These are phyloP conservation scores for Coilia nasus DNA, from an alignment of 2,797 vertebrate genomes.

Conservation along the genomic window DNA sequence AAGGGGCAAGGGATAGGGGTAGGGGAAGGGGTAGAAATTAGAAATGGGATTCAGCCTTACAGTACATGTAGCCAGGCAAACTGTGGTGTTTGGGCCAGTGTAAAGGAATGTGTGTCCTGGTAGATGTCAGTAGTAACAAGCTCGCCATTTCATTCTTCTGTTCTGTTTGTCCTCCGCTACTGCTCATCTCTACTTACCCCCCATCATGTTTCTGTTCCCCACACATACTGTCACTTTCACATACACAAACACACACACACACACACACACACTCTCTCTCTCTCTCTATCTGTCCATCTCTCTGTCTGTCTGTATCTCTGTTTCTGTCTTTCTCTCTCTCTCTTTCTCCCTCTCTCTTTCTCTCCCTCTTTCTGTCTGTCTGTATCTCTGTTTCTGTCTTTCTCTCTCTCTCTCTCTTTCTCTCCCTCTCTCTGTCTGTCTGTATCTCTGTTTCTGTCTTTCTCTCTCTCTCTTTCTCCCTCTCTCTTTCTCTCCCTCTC, in stretches of 20 bases:
- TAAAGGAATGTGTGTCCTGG: neutral
- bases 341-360: neutral
- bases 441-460: no score
- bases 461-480: no score
- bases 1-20: no score
- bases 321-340: neutral
- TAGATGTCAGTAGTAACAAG: neutral
- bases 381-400: neutral
- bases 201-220: neutral
- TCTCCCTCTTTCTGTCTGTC: neutral
- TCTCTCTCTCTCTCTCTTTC: neutral
- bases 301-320: no score
- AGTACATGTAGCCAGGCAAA: no score
- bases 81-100: neutral
- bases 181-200: neutral
- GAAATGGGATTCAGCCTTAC: no score
- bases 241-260: conserved; percentile 1
- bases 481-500: neutral
- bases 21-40: no score
- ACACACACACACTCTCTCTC: neutral
- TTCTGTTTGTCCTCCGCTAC: neutral
- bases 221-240: neutral
- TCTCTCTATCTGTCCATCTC: no score
- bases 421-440: neutral
- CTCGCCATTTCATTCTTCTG: neutral